A percentile compares a stretch with the other conserved stretches of the same genome.
phyloP scores from a whole-genome alignment of 2,888 invertebrate genomes.

The Macrophya annulata region DNA sequence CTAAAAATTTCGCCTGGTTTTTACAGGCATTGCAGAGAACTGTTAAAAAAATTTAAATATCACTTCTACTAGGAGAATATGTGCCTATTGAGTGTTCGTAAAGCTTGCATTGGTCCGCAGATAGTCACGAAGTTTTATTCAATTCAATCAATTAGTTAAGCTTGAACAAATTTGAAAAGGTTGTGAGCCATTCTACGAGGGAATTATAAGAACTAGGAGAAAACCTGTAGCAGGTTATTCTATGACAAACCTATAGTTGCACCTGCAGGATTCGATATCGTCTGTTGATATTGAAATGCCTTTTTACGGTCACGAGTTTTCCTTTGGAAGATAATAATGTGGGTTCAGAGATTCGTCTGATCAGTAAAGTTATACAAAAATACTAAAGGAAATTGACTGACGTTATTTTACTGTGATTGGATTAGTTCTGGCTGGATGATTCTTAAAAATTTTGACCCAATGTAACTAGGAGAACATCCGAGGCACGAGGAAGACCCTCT shows the following conservation, averaged over 20 bases:
- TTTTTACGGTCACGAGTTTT: background rate
- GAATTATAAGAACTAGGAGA: constrained; percentile 67
- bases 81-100: background rate
- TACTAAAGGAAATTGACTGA: background rate
- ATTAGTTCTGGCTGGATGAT: constrained; percentile 53
- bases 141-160: constrained; percentile 66
- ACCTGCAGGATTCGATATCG: background rate
- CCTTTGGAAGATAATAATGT: background rate
- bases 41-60: constrained; percentile 24
- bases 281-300: background rate
- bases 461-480: constrained; percentile 53
- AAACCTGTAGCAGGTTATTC: constrained; percentile 24
- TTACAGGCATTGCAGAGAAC: background rate
- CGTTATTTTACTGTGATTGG: constrained; percentile 11
- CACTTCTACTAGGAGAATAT: constrained; percentile 46
- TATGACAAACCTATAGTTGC: constrained; percentile 8
- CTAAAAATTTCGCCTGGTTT: background rate
- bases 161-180: constrained; percentile 71
- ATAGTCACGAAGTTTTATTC: background rate
- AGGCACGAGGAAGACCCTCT: constrained; percentile 24
- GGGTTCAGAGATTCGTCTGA: background rate
- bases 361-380: background rate
- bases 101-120: background rate
- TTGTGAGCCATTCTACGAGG: constrained; percentile 71
- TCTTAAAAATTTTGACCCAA: constrained; percentile 56